Conservation (phyloP, 2,888 invertebrate species). For the Cheilosia urbana region DNA sequence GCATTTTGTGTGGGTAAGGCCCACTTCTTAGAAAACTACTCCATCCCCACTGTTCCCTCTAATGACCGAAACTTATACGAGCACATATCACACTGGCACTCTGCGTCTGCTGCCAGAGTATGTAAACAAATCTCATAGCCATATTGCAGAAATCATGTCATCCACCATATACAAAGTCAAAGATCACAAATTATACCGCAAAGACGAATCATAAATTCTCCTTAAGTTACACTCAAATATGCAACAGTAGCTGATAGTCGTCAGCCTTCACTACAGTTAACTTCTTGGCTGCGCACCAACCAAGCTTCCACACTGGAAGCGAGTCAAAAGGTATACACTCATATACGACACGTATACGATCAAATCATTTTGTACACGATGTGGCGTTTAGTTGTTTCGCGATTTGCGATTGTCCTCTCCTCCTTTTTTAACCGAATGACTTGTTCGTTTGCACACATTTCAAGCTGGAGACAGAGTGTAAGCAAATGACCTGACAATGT, state of each 20-base stretch:
- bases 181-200: conserved; percentile 62
- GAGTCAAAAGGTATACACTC: conserved; percentile 65
- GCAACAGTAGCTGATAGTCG: conserved; percentile 57
- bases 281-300: conserved; percentile 18
- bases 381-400: conserved; percentile 49
- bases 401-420: conserved; percentile 52
- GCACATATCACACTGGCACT: neutral
- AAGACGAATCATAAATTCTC: conserved; percentile 56
- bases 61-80: neutral
- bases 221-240: conserved; percentile 47
- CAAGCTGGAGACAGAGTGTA: conserved; percentile 43
- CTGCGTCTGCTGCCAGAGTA: neutral
- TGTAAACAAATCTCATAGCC: conserved; percentile 31
- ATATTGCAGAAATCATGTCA: conserved; percentile 45
- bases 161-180: conserved; percentile 43
- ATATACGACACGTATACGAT: conserved; percentile 40
- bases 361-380: conserved; percentile 57
- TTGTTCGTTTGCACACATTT: conserved; percentile 45
- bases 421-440: conserved; percentile 13
- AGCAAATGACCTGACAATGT: conserved; percentile 58
- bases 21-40: too few relatives aligned
- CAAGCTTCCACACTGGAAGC: conserved; percentile 16
- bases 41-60: too few relatives aligned
- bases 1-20: too few relatives aligned
- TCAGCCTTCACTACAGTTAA: conserved; percentile 32